Evolutionary conservation across 2,888 invertebrate species (phyloP), one percentile per base, ranked within the genome.

Genomic region (Aphodius sticticus): DNA sequence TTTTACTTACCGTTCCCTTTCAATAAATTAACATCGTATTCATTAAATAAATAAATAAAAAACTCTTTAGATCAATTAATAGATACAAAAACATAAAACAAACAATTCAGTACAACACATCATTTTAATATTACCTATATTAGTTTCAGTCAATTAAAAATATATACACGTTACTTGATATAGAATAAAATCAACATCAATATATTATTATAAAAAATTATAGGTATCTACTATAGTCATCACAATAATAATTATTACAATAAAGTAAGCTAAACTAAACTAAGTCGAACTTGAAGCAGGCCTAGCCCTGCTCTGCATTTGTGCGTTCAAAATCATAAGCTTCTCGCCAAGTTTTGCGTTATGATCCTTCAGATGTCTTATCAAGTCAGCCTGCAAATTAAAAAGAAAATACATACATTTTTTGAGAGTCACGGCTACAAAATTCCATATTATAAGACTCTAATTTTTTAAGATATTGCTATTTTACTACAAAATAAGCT

Each of bases 281-380:
- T 78, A 81, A 15, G 80, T 35, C 16, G 74, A 77, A n/a, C 74
- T 79, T 26, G 79, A 69, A 16, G 79, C 69, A 16, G 81, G 77
- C 77, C 82, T 77, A 37, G 78, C 79, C 76, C 85, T 82, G n/a
- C 85, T 84, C 78, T 89, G 89, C 79, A 91, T 85, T 87, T 91
- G 91, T 76, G 91, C 90, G 86, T 91, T 92, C 84, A 93, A 87
- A 80, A 91, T 88, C 90, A 94, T 92, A 84, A 94, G 89, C 86
- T 92, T 93, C 83, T 93, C 92, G 83, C 93, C 92, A 70, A 94
- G 89, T 85, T 91, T 91, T 37, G 91, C 91, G 84, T 94, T 94
- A 83, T 94, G 93, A 85, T 94, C 94, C 83, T 92, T 91, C 79
- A 94, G 88, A 86, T 93, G 93, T 85, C 91, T 90, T 82, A 95